Evolutionary conservation across 1,140 invertebrate species (phyloP).

Genomic region (Ephestia elutella): DNA sequence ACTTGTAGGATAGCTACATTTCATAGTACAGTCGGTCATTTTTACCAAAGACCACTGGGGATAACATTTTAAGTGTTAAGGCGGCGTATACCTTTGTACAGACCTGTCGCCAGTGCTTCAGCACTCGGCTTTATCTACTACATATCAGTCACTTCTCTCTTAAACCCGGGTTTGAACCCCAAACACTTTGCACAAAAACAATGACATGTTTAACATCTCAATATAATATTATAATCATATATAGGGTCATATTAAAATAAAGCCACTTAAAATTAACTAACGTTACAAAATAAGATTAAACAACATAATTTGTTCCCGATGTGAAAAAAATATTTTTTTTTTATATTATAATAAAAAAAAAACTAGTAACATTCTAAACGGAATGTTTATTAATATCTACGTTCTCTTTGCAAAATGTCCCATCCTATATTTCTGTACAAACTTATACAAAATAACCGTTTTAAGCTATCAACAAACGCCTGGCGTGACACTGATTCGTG

Average conservation of each 20-base stretch:
- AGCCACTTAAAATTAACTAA: conserved; percentile 73
- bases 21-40: conserved; percentile 21
- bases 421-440: conserved; percentile 72
- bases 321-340: conserved; percentile 54
- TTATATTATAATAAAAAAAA: conserved; percentile 68
- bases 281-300: conserved; percentile 73
- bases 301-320: conserved; percentile 74
- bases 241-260: conserved; percentile 69
- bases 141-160: conserved; percentile 70
- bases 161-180: conserved; percentile 54
- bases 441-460: conserved; percentile 69
- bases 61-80: conserved; percentile 66
- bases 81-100: conserved; percentile 70
- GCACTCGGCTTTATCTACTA: conserved; percentile 57
- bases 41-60: conserved; percentile 45
- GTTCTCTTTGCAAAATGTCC: conserved; percentile 74
- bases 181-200: conserved; percentile 69
- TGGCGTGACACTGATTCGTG: conserved; percentile 54
- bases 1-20: conserved; percentile 11
- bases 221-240: conserved; percentile 67
- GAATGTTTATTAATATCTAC: conserved; percentile 72
- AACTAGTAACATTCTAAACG: conserved; percentile 73
- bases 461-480: conserved; percentile 68
- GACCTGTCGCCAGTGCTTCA: conserved; percentile 38
- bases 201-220: conserved; percentile 71